Evolutionary conservation across 1,140 invertebrate genomes (phyloP).

Genomic region (Pseudoatta argentina): DNA sequence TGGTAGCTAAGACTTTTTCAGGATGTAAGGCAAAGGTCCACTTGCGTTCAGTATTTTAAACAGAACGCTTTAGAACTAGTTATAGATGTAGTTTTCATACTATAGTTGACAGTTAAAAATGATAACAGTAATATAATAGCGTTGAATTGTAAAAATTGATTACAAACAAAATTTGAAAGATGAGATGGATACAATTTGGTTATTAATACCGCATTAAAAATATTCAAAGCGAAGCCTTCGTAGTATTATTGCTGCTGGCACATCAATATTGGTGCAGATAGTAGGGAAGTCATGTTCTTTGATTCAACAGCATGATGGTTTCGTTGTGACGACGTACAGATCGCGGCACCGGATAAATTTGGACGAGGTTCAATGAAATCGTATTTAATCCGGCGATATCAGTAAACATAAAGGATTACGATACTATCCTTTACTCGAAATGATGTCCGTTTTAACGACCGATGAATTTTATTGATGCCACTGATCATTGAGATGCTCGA

Average conservation of each 20-base stretch:
- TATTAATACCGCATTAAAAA: neutral
- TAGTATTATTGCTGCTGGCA: neutral
- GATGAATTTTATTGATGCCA: conserved; percentile 33
- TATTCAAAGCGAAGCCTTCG: neutral
- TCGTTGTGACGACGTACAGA: conserved; percentile 25
- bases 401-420: neutral
- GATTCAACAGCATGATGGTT: neutral
- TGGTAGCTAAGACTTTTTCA: no score
- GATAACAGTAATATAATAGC: neutral
- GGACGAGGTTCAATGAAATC: conserved; percentile 52
- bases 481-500: neutral
- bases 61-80: no score
- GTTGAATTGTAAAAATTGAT: neutral
- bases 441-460: conserved; percentile 23
- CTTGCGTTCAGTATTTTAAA: no score
- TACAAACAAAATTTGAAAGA: neutral
- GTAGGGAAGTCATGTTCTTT: conserved; percentile 21
- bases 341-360: conserved; percentile 27
- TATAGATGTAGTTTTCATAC: no score
- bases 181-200: neutral
- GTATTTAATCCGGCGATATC: conserved; percentile 48
- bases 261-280: neutral
- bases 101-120: neutral
- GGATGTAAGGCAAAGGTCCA: no score
- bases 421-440: conserved; percentile 8